phyloP scores from a whole-genome alignment of 2,888 invertebrate species.

The Meandrusa payeni region DNA sequence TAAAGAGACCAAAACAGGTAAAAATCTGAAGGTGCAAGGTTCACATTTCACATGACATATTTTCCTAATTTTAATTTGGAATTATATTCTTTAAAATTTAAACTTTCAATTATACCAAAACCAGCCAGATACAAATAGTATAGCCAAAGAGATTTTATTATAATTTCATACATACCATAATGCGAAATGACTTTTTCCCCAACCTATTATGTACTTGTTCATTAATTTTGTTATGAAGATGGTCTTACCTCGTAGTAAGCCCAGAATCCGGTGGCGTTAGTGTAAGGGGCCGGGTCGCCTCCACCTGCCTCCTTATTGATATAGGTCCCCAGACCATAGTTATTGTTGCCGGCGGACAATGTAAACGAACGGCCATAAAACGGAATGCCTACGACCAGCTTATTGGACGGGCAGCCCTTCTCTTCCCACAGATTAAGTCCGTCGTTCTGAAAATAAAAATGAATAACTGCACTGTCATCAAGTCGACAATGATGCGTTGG shows the following conservation, averaged over 20 bases:
- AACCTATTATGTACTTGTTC: no score
- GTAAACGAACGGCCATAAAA: conserved; percentile 94
- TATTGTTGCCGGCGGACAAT: conserved; percentile 89
- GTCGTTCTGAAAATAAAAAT: conserved; percentile 87
- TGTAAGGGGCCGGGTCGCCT: conserved; percentile 91
- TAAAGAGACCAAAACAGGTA: no score
- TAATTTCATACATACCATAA: no score
- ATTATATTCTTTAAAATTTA: no score
- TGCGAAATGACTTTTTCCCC: no score
- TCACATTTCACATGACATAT: no score
- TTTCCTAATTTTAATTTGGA: no score
- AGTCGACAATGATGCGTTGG: not conserved
- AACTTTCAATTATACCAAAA: no score
- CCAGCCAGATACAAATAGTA: no score
- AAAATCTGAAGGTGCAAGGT: no score
- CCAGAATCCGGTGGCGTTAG: conserved; percentile 92
- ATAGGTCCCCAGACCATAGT: conserved; percentile 91
- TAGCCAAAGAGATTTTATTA: no score
- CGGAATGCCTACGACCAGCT: conserved; percentile 93
- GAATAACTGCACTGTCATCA: conserved; percentile 7
- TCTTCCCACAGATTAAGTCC: conserved; percentile 93
- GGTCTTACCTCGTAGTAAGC: conserved; percentile 89
- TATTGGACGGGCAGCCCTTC: conserved; percentile 92
- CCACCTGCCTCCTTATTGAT: conserved; percentile 96
- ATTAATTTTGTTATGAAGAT: conserved; percentile 22